These are phyloP conservation scores for Choloepus didactylus DNA, from an alignment of 2,797 vertebrate species.

Conservation along the genomic window DNA sequence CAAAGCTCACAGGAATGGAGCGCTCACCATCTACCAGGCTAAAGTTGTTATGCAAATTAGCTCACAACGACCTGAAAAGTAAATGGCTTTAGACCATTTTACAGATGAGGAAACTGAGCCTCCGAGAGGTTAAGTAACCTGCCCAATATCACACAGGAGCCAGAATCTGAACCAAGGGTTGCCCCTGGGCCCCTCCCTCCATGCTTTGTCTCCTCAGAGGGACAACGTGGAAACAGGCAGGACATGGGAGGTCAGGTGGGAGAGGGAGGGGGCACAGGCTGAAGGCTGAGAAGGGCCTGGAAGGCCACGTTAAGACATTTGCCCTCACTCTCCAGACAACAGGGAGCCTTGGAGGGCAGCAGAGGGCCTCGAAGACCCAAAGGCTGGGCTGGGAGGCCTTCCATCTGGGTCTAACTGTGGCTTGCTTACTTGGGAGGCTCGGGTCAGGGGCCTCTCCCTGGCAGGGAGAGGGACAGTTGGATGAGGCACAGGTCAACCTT, in stretches of 20 bases:
- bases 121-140: constrained; percentile 8
- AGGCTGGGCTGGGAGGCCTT: not conserved
- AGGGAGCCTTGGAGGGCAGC: not conserved
- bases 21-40: not conserved
- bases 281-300: not conserved
- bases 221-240: not conserved
- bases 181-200: not conserved
- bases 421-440: not conserved
- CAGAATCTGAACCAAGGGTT: not conserved
- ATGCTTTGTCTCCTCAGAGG: not conserved
- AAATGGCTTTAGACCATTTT: not conserved
- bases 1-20: not conserved
- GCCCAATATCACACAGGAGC: not conserved
- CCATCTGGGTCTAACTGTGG: not conserved
- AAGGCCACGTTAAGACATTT: not conserved
- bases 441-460: not conserved
- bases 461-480: not conserved
- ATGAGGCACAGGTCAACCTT: not conserved
- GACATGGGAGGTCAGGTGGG: not conserved
- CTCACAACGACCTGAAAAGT: not conserved
- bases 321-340: not conserved
- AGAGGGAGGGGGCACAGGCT: not conserved
- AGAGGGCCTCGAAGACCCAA: not conserved
- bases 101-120: constrained; percentile 2
- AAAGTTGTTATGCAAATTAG: not conserved